phyloP scores from a whole-genome alignment of 1,140 invertebrate species.

The Drosophila subobscura region DNA sequence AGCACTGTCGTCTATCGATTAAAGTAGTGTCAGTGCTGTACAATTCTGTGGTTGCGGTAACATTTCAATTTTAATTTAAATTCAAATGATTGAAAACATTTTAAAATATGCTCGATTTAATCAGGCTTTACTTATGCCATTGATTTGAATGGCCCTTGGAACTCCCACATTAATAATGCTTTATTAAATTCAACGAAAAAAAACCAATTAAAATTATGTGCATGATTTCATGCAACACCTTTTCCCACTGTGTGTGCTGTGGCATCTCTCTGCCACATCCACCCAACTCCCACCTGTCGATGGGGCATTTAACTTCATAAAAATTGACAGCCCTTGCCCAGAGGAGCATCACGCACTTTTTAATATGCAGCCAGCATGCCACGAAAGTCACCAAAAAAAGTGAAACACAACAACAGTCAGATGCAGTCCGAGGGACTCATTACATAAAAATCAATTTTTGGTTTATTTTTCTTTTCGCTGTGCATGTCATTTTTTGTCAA shows the following conservation, averaged over 20 bases:
- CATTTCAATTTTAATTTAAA: too few species aligned
- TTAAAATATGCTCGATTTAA: background rate
- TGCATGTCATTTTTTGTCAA: conserved; percentile 71
- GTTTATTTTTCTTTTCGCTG: conserved; percentile 64
- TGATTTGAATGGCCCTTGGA: background rate
- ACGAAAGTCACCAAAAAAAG: conserved; percentile 50
- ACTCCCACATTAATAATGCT: conserved; percentile 34
- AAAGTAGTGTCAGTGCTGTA: too few species aligned
- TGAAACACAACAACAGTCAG: conserved; percentile 28
- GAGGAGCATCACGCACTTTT: conserved; percentile 70
- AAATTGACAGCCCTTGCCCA: conserved; percentile 72
- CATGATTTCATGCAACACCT: conserved; percentile 68
- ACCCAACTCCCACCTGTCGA: conserved; percentile 1
- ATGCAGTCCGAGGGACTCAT: conserved; percentile 67
- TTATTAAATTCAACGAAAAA: conserved; percentile 36
- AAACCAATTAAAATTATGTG: conserved; percentile 76
- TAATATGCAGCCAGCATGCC: conserved; percentile 76
- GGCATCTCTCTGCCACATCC: background rate
- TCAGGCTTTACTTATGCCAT: conserved; percentile 1
- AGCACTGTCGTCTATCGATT: too few species aligned
- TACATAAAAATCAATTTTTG: conserved; percentile 80
- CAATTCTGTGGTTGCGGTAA: too few species aligned
- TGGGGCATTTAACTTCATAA: conserved; percentile 75
- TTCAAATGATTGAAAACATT: too few species aligned
- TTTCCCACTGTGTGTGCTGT: conserved; percentile 4